Percentiles rank a stretch among this genome's conserved stretches.
phyloP scores from a whole-genome alignment of 2,888 invertebrate genomes.

The Temnothorax unifasciatus region DNA sequence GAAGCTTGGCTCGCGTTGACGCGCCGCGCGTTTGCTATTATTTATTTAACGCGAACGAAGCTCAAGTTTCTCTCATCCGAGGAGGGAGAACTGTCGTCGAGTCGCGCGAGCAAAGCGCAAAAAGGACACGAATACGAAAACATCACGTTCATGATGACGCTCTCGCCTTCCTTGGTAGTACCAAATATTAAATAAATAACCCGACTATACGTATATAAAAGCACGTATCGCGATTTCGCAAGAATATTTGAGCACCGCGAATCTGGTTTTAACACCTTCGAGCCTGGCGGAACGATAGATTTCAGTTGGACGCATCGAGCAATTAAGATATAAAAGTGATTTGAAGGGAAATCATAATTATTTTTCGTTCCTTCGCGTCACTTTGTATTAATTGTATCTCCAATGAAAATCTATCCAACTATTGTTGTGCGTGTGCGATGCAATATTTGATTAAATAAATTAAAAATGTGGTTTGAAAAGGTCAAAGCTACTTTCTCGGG shows the following conservation, averaged over 20 bases:
- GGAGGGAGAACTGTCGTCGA: slow-evolving; percentile 11
- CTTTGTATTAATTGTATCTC: not conserved
- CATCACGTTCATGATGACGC: slow-evolving; percentile 9
- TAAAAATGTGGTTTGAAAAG: not conserved
- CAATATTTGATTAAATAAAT: slow-evolving; percentile 9
- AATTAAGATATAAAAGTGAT: slow-evolving; percentile 9
- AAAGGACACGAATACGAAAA: not conserved
- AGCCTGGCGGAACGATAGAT: not conserved
- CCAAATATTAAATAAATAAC: slow-evolving; percentile 50
- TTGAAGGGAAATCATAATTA: not conserved
- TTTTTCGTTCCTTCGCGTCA: not conserved
- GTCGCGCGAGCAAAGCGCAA: slow-evolving; percentile 29
- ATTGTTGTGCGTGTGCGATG: not conserved
- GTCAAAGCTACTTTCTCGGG: slow-evolving; percentile 15
- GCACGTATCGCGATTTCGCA: not conserved
- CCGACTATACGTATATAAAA: not conserved
- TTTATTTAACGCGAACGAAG: slow-evolving; percentile 50
- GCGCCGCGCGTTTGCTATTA: slow-evolving; percentile 34
- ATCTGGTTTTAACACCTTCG: slow-evolving; percentile 5
- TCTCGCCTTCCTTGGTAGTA: slow-evolving; percentile 28
- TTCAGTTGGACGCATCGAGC: not conserved
- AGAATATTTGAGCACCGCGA: not conserved
- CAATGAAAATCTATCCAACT: slow-evolving; percentile 6
- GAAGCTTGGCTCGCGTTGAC: slow-evolving; percentile 37
- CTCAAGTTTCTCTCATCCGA: slow-evolving; percentile 10